Conservation (phyloP, 1,140 invertebrate species). For the Panulirus ornatus region DNA sequence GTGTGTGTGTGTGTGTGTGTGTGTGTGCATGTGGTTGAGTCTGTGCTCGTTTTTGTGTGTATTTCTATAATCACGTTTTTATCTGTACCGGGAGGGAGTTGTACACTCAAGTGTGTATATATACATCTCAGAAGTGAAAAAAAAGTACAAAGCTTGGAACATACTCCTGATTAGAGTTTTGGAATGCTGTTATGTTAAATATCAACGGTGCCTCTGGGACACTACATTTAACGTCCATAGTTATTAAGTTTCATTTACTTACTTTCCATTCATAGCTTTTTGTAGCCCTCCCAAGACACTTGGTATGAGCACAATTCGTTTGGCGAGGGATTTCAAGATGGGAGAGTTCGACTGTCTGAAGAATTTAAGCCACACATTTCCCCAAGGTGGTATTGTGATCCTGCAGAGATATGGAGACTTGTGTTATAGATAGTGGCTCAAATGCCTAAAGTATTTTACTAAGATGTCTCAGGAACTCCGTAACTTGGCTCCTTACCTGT, state of each 20-base stretch:
- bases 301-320: background rate
- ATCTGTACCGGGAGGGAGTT: background rate
- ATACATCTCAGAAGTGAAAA: too few relatives aligned
- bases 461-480: too few relatives aligned
- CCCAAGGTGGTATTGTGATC: background rate
- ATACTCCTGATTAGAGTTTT: too few relatives aligned
- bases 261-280: background rate
- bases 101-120: background rate
- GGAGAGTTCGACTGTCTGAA: background rate
- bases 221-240: too few relatives aligned
- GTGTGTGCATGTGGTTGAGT: background rate
- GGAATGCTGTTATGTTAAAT: too few relatives aligned
- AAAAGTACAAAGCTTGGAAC: too few relatives aligned
- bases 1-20: background rate
- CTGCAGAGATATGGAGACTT: too few relatives aligned
- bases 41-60: background rate
- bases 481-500: too few relatives aligned
- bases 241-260: too few relatives aligned
- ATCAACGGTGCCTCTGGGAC: too few relatives aligned
- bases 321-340: background rate
- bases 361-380: background rate
- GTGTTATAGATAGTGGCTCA: too few relatives aligned
- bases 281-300: background rate
- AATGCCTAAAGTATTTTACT: too few relatives aligned
- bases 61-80: background rate